Evolutionary conservation across 1,140 invertebrate species (phyloP).

Genomic region (Trichonephila clavipes): DNA sequence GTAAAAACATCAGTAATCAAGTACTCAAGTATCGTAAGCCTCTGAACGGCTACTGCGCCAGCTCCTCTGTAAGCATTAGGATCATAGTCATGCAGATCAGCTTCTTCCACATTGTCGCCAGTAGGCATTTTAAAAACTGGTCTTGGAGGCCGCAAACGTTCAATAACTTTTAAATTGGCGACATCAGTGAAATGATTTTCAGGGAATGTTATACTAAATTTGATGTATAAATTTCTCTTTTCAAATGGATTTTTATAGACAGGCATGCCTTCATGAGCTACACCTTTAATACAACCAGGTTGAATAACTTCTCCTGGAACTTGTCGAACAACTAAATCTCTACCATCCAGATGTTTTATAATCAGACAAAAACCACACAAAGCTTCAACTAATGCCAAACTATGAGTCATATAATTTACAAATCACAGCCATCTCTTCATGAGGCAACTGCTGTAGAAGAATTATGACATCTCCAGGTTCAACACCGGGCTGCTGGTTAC

Average conservation of each 20-base stretch:
- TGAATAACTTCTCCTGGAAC: constrained; percentile 88
- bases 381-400: constrained; percentile 82
- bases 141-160: constrained; percentile 86
- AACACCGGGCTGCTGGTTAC: constrained; percentile 83
- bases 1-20: not conserved
- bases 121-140: constrained; percentile 85
- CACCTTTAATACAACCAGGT: constrained; percentile 82
- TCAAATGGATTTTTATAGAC: constrained; percentile 88
- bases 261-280: constrained; percentile 84
- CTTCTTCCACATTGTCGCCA: constrained; percentile 90
- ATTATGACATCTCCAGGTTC: constrained; percentile 84
- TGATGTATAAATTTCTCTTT: constrained; percentile 92
- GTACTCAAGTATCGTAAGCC: constrained; percentile 84
- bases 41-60: constrained; percentile 82
- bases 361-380: constrained; percentile 83
- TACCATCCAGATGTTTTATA: constrained; percentile 91
- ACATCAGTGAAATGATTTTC: constrained; percentile 88
- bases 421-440: constrained; percentile 82
- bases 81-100: constrained; percentile 89
- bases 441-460: constrained; percentile 84
- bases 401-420: constrained; percentile 83
- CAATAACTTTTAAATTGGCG: constrained; percentile 86
- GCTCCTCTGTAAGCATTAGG: constrained; percentile 81
- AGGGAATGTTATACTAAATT: constrained; percentile 93
- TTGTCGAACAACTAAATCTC: constrained; percentile 88